Base-by-base conservation (phyloP, 2,797 vertebrate species). In the Tenualosa ilisha region DNA sequence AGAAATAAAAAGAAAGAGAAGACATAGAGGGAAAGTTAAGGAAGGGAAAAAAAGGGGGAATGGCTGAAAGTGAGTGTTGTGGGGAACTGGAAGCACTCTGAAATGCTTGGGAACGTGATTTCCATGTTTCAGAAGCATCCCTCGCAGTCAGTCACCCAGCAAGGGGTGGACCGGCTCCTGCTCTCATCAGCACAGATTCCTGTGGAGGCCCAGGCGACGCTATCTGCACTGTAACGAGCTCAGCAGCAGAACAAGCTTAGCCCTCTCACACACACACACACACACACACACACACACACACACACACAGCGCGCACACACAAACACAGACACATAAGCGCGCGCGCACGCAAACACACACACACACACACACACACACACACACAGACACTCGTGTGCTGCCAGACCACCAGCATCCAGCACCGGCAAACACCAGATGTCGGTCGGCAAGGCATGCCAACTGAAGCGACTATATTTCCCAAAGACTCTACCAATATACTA, bases 141-240 rank as follows among this genome's bases (percentile, higher is more conserved):
- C 86, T 87, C 84, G 82, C 88, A 90, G 90, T 86, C 79, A 81
- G 54, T 6, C n/a, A 3, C 63, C 8, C 63, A 88, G 85, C 46
- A 24, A 81, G 11, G 37, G 81, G 90, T 89, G 84, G 85, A 86
- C 87, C 84, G 61, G 84, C 90, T 88, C 89, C 90, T 91, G 90
- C 85, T 84, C 88, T 91, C 86, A 91, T 90, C 86, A 90, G 84
- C 5, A 85, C 51, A 59, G 65, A 87, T 83, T 89, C 90, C 91
- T 88, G 86, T 83, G 87, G 87, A 72, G 85, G 88, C 83, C 84
- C 84, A 61, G 26, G 85, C 82, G 81, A 82, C 79, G 82, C 53
- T 26, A 83, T 37, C 84, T 83, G 87, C 85, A 82, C 84, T 63
- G 79, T 88, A 68, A 84, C 82, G 68, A 24, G 40, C 50, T 43